These are phyloP conservation scores for Drosophila subpulchrella DNA, from an alignment of 1,140 invertebrate genomes.

Conservation along the genomic window DNA sequence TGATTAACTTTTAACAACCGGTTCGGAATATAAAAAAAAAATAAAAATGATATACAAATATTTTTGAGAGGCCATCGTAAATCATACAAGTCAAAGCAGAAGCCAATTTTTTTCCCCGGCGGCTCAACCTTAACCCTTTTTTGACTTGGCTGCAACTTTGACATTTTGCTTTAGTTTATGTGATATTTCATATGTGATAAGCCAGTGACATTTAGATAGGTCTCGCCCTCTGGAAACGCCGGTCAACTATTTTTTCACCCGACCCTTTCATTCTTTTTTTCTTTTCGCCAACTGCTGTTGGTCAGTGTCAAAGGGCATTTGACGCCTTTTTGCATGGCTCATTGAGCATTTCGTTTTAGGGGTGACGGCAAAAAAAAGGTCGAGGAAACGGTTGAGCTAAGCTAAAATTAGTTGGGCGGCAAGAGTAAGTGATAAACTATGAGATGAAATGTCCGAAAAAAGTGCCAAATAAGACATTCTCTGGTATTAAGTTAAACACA, in stretches of 20 bases:
- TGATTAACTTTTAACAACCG: conserved; percentile 78
- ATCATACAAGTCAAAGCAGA: conserved; percentile 55
- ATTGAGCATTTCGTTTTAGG: conserved; percentile 28
- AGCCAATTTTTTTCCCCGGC: neutral
- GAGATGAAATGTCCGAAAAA: conserved; percentile 47
- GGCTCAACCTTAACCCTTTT: conserved; percentile 53
- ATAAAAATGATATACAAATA: conserved; percentile 12
- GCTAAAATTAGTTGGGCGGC: conserved; percentile 47
- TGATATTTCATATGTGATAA: conserved; percentile 80
- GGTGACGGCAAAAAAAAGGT: conserved; percentile 26
- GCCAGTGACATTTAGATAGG: conserved; percentile 61
- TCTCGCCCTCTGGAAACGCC: conserved; percentile 7
- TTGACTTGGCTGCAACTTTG: conserved; percentile 58
- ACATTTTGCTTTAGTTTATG: conserved; percentile 81
- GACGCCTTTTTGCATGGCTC: conserved; percentile 40
- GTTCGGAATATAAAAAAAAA: conserved; percentile 63
- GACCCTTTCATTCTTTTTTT: conserved; percentile 8
- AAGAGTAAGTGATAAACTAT: conserved; percentile 51
- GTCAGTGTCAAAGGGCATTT: conserved; percentile 36
- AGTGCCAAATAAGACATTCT: conserved; percentile 46
- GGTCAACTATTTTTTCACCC: conserved; percentile 4
- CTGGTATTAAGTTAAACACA: conserved; percentile 44
- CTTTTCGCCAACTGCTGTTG: neutral
- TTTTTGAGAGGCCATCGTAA: conserved; percentile 74
- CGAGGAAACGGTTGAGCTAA: conserved; percentile 38